These are phyloP conservation scores for Amblyopsis rosae DNA, from an alignment of 2,113 vertebrate species.

Conservation along the genomic window DNA sequence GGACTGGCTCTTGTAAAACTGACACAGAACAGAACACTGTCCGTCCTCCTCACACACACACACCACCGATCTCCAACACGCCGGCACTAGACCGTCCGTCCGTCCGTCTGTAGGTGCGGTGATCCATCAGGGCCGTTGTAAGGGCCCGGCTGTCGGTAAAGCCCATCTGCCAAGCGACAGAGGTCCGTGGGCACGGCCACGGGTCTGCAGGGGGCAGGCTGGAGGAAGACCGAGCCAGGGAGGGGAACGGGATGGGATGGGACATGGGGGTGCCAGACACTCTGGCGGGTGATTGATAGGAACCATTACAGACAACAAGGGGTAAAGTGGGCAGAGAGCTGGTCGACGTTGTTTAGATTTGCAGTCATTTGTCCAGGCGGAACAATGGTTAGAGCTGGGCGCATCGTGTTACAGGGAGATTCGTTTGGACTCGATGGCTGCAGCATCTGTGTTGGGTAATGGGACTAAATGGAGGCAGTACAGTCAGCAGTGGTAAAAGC, in stretches of 20 bases:
- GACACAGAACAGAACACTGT: slow-evolving; percentile 10
- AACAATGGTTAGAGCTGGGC: slow-evolving; percentile 33
- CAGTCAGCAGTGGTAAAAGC: neutral
- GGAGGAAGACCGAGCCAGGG: neutral
- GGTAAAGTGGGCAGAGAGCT: slow-evolving; percentile 51
- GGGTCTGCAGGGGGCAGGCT: slow-evolving; percentile 46
- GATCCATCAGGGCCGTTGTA: slow-evolving; percentile 64
- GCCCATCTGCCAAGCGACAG: slow-evolving; percentile 69
- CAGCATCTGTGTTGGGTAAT: slow-evolving; percentile 11
- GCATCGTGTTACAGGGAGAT: neutral
- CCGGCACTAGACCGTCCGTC: slow-evolving; percentile 11
- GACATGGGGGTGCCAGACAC: slow-evolving; percentile 39
- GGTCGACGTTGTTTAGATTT: slow-evolving; percentile 57
- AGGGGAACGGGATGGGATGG: neutral
- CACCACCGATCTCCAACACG: slow-evolving; percentile 5
- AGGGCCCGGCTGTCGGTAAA: slow-evolving; percentile 66
- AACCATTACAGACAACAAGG: slow-evolving; percentile 68
- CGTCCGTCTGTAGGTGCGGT: slow-evolving; percentile 48
- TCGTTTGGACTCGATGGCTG: slow-evolving; percentile 13
- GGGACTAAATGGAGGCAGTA: slow-evolving; percentile 23
- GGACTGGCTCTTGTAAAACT: slow-evolving; percentile 1
- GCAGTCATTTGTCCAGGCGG: slow-evolving; percentile 61
- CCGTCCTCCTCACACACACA: slow-evolving; percentile 29
- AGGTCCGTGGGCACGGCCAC: slow-evolving; percentile 56
- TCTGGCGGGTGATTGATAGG: slow-evolving; percentile 68